Percentiles rank a stretch among this genome's conserved stretches.
These are phyloP conservation scores for Drosophila paracracens DNA, from an alignment of 2,888 invertebrate genomes.

Conservation along the genomic window DNA sequence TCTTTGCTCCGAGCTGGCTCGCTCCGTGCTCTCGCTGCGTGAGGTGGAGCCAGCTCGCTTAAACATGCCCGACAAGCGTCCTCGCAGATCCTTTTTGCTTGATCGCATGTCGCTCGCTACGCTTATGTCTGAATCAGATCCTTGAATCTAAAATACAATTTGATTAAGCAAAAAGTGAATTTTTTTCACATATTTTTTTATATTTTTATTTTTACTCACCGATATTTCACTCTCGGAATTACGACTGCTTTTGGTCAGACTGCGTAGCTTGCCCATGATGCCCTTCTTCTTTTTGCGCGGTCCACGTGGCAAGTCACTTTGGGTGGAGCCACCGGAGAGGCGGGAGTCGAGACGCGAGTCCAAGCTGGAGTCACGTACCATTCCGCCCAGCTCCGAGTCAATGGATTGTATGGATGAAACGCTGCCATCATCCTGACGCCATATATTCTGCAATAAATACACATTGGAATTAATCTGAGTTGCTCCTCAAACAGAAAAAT, in stretches of 20 bases:
- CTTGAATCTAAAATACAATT: conserved; percentile 85
- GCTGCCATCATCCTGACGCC: conserved; percentile 94
- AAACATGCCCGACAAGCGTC: conserved; percentile 93
- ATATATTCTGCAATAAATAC: conserved; percentile 87
- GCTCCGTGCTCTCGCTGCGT: conserved; percentile 88
- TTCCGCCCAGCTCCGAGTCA: conserved; percentile 88
- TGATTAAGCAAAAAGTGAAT: background rate
- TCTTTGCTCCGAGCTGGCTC: conserved; percentile 84
- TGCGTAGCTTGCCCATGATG: conserved; percentile 93
- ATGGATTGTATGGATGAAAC: conserved; percentile 93
- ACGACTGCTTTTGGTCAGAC: conserved; percentile 92
- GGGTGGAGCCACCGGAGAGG: conserved; percentile 93
- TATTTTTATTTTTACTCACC: conserved; percentile 59
- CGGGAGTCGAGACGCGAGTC: conserved; percentile 89
- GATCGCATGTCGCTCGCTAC: conserved; percentile 87
- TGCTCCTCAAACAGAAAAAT: accelerated
- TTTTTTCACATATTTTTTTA: too few relatives aligned
- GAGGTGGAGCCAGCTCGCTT: conserved; percentile 88
- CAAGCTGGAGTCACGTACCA: conserved; percentile 90
- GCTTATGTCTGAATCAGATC: conserved; percentile 90
- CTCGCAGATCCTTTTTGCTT: conserved; percentile 92
- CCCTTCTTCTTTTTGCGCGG: conserved; percentile 92
- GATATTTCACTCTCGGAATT: conserved; percentile 85
- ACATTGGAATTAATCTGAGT: background rate
- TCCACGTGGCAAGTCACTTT: conserved; percentile 90